phyloP scores from a whole-genome alignment of 2,888 invertebrate genomes.

The Flexamia atlantica region DNA sequence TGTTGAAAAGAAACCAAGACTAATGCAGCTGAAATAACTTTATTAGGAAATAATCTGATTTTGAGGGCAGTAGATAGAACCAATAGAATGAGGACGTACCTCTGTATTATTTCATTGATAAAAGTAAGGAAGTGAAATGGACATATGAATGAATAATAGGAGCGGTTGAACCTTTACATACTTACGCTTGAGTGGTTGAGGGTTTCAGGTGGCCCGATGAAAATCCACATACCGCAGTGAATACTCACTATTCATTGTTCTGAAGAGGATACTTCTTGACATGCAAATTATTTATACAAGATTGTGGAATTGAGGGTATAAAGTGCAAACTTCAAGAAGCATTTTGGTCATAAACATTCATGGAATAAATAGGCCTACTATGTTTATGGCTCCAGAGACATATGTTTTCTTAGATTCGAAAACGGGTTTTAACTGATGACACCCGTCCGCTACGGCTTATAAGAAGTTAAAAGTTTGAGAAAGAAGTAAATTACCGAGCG shows the following conservation, averaged over 20 bases:
- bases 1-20: too few relatives aligned
- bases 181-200: too few relatives aligned
- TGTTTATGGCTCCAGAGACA: background rate
- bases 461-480: background rate
- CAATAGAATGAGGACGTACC: too few relatives aligned
- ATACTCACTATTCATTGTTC: background rate
- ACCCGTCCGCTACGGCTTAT: background rate
- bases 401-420: background rate
- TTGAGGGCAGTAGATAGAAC: too few relatives aligned
- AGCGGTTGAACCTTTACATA: too few relatives aligned
- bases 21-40: too few relatives aligned
- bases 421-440: conserved; percentile 10
- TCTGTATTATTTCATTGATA: too few relatives aligned
- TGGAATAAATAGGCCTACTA: background rate
- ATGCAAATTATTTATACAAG: background rate
- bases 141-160: too few relatives aligned
- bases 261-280: background rate
- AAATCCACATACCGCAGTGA: background rate
- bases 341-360: background rate
- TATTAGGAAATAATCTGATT: too few relatives aligned
- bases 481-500: conserved; percentile 1
- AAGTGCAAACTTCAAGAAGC: background rate
- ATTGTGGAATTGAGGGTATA: too few relatives aligned
- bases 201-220: background rate
- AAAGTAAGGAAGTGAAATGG: too few relatives aligned